Evolutionary conservation across 2,888 invertebrate genomes (phyloP).

Genomic region (Dryobota labecula): DNA sequence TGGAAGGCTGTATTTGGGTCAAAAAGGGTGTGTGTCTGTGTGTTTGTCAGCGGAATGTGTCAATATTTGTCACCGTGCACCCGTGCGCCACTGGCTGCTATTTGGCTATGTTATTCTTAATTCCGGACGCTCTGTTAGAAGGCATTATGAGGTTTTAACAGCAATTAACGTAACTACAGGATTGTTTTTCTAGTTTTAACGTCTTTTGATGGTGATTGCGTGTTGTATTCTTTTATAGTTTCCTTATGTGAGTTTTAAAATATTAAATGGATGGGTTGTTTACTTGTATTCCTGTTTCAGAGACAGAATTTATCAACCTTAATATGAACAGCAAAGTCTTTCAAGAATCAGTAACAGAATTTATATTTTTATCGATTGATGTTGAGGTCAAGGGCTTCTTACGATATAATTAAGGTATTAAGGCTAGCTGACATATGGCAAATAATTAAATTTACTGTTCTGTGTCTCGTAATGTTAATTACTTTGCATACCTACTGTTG

Average conservation of each 20-base stretch:
- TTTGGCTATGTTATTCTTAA: constrained; percentile 57
- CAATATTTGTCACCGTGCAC: constrained; percentile 79
- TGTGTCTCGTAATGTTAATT: too few relatives aligned
- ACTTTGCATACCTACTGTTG: too few relatives aligned
- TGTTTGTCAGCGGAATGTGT: constrained; percentile 73
- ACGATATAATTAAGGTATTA: too few relatives aligned
- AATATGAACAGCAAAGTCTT: neutral
- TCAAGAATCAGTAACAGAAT: neutral
- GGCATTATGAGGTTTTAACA: constrained; percentile 45
- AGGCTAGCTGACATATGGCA: too few relatives aligned
- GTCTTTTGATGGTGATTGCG: constrained; percentile 8
- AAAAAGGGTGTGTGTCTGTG: constrained; percentile 73
- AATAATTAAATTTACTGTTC: too few relatives aligned
- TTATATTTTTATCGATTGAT: neutral
- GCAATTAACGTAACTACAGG: constrained; percentile 34
- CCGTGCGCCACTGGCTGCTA: constrained; percentile 39
- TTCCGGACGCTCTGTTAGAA: constrained; percentile 57
- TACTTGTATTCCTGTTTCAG: neutral
- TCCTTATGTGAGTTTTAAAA: neutral
- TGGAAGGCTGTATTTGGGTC: constrained; percentile 80
- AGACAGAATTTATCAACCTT: neutral
- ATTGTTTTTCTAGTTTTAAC: constrained; percentile 26
- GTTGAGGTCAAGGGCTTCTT: neutral
- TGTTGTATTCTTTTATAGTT: constrained; percentile 25
- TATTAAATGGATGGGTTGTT: neutral